Evolutionary conservation across 2,113 vertebrate species (phyloP).

Genomic region (Vimba vimba): DNA sequence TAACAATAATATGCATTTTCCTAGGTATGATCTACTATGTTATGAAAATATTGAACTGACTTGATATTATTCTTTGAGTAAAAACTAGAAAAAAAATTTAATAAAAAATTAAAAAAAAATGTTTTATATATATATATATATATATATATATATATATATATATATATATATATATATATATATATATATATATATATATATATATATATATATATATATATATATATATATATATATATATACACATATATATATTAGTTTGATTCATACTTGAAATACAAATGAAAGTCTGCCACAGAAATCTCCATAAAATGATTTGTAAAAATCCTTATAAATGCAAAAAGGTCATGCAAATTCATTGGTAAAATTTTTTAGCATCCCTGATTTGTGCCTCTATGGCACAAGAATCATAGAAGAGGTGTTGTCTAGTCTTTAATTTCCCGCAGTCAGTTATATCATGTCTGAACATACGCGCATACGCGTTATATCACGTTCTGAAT

Average conservation of each 20-base stretch:
- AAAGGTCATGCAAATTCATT: not conserved
- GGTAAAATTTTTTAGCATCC: not conserved
- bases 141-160: no score
- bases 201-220: no score
- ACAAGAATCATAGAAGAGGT: not conserved
- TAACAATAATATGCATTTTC: not conserved
- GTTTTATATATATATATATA: no score
- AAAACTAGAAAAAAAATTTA: not conserved
- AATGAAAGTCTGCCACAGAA: not conserved
- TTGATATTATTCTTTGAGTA: not conserved
- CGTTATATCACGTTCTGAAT: no score
- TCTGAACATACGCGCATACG: no score
- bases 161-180: no score
- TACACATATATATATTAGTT: not conserved
- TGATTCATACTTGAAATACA: not conserved
- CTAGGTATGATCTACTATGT: not conserved
- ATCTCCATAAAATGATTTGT: not conserved
- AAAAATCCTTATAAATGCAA: not conserved
- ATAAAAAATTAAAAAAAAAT: no score
- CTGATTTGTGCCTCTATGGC: not conserved
- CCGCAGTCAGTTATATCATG: not conserved
- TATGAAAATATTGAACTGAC: not conserved
- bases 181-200: no score
- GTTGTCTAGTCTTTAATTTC: not conserved
- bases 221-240: no score